These are phyloP conservation scores for Drosophila sproati DNA, from an alignment of 1,140 invertebrate genomes.

Conservation along the genomic window DNA sequence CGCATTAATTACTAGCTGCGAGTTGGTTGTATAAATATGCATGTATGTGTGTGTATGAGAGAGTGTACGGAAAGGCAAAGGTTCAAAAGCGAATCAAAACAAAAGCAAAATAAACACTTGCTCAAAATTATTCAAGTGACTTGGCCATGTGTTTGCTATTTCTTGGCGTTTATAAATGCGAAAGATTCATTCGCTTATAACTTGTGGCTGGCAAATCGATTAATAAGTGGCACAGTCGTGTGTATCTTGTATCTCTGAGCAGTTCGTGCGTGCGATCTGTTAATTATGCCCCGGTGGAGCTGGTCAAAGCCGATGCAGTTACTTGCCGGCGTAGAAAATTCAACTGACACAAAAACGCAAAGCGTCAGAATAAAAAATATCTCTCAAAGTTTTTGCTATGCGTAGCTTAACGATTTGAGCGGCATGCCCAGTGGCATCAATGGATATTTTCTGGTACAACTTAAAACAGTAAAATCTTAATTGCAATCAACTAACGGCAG, in stretches of 20 bases:
- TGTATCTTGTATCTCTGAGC: conserved; percentile 21
- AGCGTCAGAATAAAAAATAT: conserved; percentile 13
- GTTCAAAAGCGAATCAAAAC: conserved; percentile 30
- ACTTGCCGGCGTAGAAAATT: conserved; percentile 6
- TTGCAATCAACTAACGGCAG: conserved; percentile 8
- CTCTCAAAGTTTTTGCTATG: conserved; percentile 38
- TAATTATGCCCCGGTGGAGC: conserved; percentile 72
- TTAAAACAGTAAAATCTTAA: conserved; percentile 41
- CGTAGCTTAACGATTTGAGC: conserved; percentile 43
- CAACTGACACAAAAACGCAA: conserved; percentile 48
- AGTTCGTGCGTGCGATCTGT: conserved; percentile 69
- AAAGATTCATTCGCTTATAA: conserved; percentile 49
- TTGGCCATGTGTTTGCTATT: conserved; percentile 18
- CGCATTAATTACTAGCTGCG: conserved; percentile 61
- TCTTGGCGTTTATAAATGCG: conserved; percentile 41
- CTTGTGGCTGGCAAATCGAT: conserved; percentile 59
- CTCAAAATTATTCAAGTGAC: conserved; percentile 26
- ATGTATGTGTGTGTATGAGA: conserved; percentile 8
- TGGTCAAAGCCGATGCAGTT: conserved; percentile 55
- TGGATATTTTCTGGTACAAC: conserved; percentile 30
- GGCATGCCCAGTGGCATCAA: conserved; percentile 43
- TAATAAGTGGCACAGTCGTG: conserved; percentile 68
- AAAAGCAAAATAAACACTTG: conserved; percentile 42
- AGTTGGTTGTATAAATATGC: conserved; percentile 3
- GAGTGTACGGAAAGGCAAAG: conserved; percentile 37